Evolutionary conservation across 1,140 invertebrate species (phyloP), one percentile per base, ranked within the genome.

Genomic region (Rhagoletis pomonella): DNA sequence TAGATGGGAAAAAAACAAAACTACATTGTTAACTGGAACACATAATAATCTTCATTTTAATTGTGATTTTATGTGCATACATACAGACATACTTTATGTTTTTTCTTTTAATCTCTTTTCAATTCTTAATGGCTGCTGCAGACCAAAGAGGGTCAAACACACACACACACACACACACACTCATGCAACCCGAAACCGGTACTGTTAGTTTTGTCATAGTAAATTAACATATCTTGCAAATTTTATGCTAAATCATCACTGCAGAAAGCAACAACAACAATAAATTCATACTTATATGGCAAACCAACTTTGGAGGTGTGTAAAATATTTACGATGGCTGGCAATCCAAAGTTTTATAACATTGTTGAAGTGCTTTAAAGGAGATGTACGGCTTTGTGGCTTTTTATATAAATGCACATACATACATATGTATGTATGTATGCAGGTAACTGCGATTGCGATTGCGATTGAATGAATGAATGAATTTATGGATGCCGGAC

Each of bases 161-260:
- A 55, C 50, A 81, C 64, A 29, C 64, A 19, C 64, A 29, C 17
- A n/a, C 62, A 42, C 10, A 67, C 65, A 29, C 69, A 47, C 73
- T 47, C 47, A 81, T n/a, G 44, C 73, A 29, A 29, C 29, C 29
- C 10, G 55, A 81, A 81, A 81, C 73, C 73, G 47, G 73, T 81
- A 42, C 19, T 19, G 47, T 81, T 50, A 81, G 47, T 81, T 81
- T 81, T 81, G 19, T 55, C 47, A 81, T 81, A 55, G 50, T 81
- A 17, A 81, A 50, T 81, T 81, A 81, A 81, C 47, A 81, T 81
- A 81, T 50, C n/a, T 81, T 58, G 73, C 73, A 58, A 81, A 81
- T 58, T 81, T 81, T 81, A 81, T 55, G 73, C 47, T 55, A 50
- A 29, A 29, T 29, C 29, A 81, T 81, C 17, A 12, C 6, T 17